Percentiles rank a stretch among this genome's conserved stretches.
Evolutionary conservation across 2,797 vertebrate genomes (phyloP).

Genomic region (Hyperoplus immaculatus): DNA sequence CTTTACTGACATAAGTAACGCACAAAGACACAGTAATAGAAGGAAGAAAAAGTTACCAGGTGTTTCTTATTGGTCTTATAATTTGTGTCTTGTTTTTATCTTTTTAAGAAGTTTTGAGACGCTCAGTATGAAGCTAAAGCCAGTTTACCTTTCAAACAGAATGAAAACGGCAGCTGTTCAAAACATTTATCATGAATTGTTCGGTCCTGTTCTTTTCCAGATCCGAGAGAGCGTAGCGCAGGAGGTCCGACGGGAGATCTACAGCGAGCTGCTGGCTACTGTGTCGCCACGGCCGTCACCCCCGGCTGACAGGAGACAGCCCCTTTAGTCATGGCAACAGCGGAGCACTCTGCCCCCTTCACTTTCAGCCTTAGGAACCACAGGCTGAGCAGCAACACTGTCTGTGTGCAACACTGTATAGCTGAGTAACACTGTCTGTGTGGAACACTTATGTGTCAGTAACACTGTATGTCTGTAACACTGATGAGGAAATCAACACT

Average conservation of each 20-base stretch:
- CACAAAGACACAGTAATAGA: background rate
- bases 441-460: constrained; percentile 58
- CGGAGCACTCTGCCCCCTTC: constrained; percentile 20
- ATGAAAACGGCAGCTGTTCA: background rate
- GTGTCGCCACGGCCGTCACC: constrained; percentile 85
- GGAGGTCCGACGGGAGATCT: constrained; percentile 94
- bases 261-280: constrained; percentile 91
- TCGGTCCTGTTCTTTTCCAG: constrained; percentile 72
- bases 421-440: constrained; percentile 61
- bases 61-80: background rate
- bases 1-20: background rate
- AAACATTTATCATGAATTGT: background rate
- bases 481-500: constrained; percentile 54
- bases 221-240: constrained; percentile 93
- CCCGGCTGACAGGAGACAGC: constrained; percentile 52
- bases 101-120: background rate
- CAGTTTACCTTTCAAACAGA: no score
- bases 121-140: no score
- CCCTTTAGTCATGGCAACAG: constrained; percentile 61
- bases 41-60: background rate
- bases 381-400: constrained; percentile 63
- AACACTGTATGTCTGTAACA: constrained; percentile 76
- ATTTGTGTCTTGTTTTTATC: background rate
- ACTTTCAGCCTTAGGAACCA: constrained; percentile 42
- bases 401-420: constrained; percentile 73